Evolutionary conservation across 2,797 vertebrate genomes (phyloP), one percentile per base, ranked within the genome.

Genomic region (Centroberyx gerrardi): DNA sequence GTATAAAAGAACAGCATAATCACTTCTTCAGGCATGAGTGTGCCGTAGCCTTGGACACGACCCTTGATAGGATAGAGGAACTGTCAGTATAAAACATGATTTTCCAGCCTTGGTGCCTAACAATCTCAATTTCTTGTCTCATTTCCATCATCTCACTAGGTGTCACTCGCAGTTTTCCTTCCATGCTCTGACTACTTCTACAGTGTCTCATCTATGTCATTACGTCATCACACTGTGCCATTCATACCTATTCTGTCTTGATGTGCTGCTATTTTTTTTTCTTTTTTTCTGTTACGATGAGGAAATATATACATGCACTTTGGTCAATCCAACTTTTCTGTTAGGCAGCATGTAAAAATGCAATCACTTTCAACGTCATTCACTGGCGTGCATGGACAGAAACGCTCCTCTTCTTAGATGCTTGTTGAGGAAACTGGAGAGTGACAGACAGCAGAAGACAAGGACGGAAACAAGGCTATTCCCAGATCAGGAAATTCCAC

Each of bases 271-370:
- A 18, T 8, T n/a, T 12, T 29, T 17, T 48, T 55, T 81, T 12
- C 8, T n/a, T 12, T 29, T 17, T 48, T 55, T 81, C 28, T 64
- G 60, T 70, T 33, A 40, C 28, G 38, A 66, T 68, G 48, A 83
- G 33, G 42, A 75, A 69, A 84, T 81, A 64, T 52, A 75, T 81
- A 88, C 82, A 85, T 87, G 84, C 88, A 88, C 85, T 90, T 92
- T 90, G 89, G 89, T 88, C 88, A 73, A 74, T 74, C 78, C 80
- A 56, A 70, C 62, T 70, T 76, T 56, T 74, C 62, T 77, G 60
- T 67, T 68, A 75, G 72, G 80, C 86, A 86, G 78, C 82, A 48
- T 70, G 66, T 76, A 55, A 73, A 72, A 75, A 86, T 55, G 73
- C 28, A 52, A 14, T 78, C 31, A 29, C 36, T 65, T 59, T 72